A percentile compares a stretch with the other conserved stretches of the same genome.
Evolutionary conservation across 2,888 invertebrate genomes (phyloP).

Genomic region (Drosophila lutescens): DNA sequence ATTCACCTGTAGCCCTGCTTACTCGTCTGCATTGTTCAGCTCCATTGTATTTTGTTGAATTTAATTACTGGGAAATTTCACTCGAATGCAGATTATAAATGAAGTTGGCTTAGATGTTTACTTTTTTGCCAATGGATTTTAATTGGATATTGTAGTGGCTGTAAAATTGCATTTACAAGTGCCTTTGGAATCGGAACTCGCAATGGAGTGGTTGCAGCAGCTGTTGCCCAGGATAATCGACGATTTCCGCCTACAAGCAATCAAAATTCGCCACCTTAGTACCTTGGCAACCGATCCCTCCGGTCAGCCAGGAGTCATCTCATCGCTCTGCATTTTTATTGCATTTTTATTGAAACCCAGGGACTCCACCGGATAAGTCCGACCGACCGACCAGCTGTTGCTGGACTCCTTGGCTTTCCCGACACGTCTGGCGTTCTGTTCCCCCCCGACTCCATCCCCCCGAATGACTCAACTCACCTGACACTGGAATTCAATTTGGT

Average conservation of each 20-base stretch:
- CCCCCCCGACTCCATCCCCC: slow-evolving; percentile 10
- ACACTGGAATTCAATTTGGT: slow-evolving; percentile 89
- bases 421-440: slow-evolving; percentile 56
- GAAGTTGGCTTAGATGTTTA: neutral
- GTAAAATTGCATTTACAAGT: slow-evolving; percentile 12
- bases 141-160: slow-evolving; percentile 6
- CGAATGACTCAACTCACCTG: slow-evolving; percentile 86
- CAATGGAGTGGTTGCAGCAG: neutral
- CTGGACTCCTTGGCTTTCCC: slow-evolving; percentile 55
- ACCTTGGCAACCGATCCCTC: slow-evolving; percentile 9
- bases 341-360: slow-evolving; percentile 50
- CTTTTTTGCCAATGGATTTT: neutral
- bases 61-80: slow-evolving; percentile 15
- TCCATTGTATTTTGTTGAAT: slow-evolving; percentile 38
- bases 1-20: slow-evolving; percentile 58
- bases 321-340: slow-evolving; percentile 39
- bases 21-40: slow-evolving; percentile 50
- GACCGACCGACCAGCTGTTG: slow-evolving; percentile 64
- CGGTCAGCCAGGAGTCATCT: slow-evolving; percentile 22
- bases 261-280: slow-evolving; percentile 54
- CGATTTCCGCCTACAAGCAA: slow-evolving; percentile 51
- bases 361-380: slow-evolving; percentile 7
- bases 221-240: slow-evolving; percentile 19
- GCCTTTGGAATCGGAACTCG: slow-evolving; percentile 7
- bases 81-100: neutral